Percentiles rank a stretch among this genome's conserved stretches.
Evolutionary conservation across 2,797 vertebrate species (phyloP).

Genomic region (Acomys russatus): DNA sequence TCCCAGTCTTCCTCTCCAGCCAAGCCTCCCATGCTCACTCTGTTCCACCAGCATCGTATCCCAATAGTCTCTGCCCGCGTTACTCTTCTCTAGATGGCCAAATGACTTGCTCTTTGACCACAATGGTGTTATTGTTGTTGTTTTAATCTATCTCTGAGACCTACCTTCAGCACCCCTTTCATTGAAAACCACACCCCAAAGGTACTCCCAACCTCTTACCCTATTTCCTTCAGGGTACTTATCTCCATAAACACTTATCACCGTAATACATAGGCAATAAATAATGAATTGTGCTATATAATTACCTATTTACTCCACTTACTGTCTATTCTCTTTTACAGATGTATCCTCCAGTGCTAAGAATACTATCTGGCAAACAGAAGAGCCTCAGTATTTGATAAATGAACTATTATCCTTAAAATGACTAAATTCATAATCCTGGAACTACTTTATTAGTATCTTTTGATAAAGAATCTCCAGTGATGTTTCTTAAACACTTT

Average conservation of each 20-base stretch:
- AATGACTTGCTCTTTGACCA: not conserved
- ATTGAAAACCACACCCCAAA: not conserved
- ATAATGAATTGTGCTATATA: not conserved
- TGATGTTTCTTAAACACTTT: not conserved
- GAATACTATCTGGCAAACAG: not conserved
- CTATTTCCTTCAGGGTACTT: not conserved
- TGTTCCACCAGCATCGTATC: not conserved
- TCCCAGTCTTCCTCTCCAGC: not conserved
- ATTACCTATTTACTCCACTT: not conserved
- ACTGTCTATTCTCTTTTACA: not conserved
- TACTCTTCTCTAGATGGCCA: not conserved
- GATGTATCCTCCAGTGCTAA: not conserved
- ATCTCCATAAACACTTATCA: not conserved
- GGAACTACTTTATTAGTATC: not conserved
- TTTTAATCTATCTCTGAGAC: not conserved
- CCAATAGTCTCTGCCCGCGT: not conserved
- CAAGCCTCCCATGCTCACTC: not conserved
- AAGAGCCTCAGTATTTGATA: not conserved
- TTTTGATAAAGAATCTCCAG: constrained; percentile 6
- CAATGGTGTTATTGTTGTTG: not conserved
- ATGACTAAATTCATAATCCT: not conserved
- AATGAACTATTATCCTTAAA: not conserved
- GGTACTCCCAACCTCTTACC: not conserved
- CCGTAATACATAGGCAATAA: not conserved
- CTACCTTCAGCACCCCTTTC: not conserved